These are phyloP conservation scores for Melanotaenia nigrans DNA, from an alignment of 2,797 vertebrate species.

Conservation along the genomic window DNA sequence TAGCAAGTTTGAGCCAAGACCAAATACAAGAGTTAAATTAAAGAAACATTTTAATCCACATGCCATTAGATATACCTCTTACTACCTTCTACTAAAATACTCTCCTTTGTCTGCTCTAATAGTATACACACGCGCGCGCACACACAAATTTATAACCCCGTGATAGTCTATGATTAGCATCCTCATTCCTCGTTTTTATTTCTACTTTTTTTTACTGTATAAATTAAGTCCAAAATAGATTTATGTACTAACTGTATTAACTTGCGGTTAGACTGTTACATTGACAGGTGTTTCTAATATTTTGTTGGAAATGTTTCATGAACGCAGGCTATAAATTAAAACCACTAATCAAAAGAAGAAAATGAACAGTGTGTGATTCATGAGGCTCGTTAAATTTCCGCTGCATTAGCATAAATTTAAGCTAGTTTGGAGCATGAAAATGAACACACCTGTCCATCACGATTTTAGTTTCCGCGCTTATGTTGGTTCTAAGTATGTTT, in stretches of 20 bases:
- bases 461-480: neutral
- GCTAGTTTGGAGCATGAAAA: neutral
- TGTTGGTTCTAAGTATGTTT: neutral
- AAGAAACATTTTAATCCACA: neutral
- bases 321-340: neutral
- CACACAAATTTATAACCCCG: neutral
- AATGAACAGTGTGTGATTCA: neutral
- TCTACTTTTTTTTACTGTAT: neutral
- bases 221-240: neutral
- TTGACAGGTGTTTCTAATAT: slow-evolving; percentile 5
- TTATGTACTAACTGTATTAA: neutral
- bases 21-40: neutral
- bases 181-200: neutral
- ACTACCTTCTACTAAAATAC: neutral
- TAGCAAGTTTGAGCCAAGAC: neutral
- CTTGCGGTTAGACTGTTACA: neutral
- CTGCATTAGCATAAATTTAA: neutral
- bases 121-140: neutral
- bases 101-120: neutral
- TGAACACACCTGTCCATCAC: neutral
- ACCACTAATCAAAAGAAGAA: neutral
- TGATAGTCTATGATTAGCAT: neutral
- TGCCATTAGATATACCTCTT: neutral
- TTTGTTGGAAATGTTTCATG: fast-evolving
- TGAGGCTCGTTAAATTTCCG: neutral